Conservation (phyloP, 1,140 invertebrate species). For the Drosophila asahinai region DNA sequence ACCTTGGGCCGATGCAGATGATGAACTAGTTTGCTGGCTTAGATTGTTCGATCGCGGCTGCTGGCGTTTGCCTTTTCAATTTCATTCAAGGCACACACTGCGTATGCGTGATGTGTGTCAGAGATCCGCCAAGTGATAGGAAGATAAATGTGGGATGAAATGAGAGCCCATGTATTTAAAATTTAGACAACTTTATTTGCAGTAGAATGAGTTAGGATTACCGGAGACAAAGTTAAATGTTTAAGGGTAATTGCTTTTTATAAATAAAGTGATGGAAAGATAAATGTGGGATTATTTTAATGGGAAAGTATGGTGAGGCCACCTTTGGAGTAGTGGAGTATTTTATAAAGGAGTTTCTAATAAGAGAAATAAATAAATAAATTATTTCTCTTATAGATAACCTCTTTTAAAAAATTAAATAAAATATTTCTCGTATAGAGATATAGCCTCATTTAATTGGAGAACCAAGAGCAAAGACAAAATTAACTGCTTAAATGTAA, state of each 20-base stretch:
- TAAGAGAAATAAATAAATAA: too few relatives aligned
- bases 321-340: too few relatives aligned
- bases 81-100: constrained; percentile 39
- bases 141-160: constrained; percentile 34
- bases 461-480: too few relatives aligned
- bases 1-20: constrained; percentile 39
- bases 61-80: constrained; percentile 40
- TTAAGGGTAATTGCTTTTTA: constrained; percentile 2
- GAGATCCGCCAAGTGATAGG: constrained; percentile 15
- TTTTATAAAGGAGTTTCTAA: too few relatives aligned
- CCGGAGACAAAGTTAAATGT: background rate
- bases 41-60: constrained; percentile 23
- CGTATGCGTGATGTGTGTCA: constrained; percentile 44
- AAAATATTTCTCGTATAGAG: too few relatives aligned
- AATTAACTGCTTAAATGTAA: background rate
- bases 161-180: constrained; percentile 2
- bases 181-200: constrained; percentile 2
- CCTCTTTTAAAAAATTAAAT: too few relatives aligned
- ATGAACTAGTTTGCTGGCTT: constrained; percentile 42
- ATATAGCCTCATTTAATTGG: too few relatives aligned
- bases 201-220: constrained; percentile 3
- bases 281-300: constrained; percentile 26
- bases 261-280: background rate
- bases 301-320: too few relatives aligned
- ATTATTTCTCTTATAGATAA: too few relatives aligned